Base-by-base conservation (phyloP, 1,140 invertebrate species). In the Aleiodes sp. region DNA sequence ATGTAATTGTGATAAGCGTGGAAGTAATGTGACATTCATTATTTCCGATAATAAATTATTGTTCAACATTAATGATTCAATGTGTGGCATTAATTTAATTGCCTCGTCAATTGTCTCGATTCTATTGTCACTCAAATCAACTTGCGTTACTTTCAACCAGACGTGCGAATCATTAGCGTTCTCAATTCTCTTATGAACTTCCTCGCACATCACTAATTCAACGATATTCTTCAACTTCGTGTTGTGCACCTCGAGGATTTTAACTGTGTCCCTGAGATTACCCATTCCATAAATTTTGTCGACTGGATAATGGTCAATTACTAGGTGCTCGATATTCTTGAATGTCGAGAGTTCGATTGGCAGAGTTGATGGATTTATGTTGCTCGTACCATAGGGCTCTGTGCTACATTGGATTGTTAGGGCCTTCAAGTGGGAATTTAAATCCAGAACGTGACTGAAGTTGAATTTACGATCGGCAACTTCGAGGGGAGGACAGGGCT, bases 401-500 rank as follows among this genome's bases (percentile, higher is more conserved):
- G 87, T 84, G 70, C 87, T 92, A 0, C 94, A 93, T 78, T 91
- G 87, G 8, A 97, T 90, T 57, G 88, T 87, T 0, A 96, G 80
- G 10, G 83, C 87, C 16, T 87, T 88, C 7, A 96, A 78, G 75
- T 93, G 91, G 1, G 92, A 93, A 80, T 94, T 94, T 78, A 96
- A 94, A 80, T 98, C 96, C 63, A 98, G 80, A 4, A 98, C 91
- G 80, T 97, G 94, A 74, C 94, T 95, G 70, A 98, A 93, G 83
- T 98, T 94, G 77, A 91, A 92, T 76, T 88, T 87, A 81, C 88
- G 89, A 70, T 91, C 91, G 65, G 88, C 84, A 52, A 91, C 90
- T 86, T 93, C 90, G 59, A 90, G 86, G 2, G 90, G 87, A 16
- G 95, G 93, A 82, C 95, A 94, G 0, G 95, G 93, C 73, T 95